Conservation (phyloP, 2,113 vertebrate species). For the Rhodinocichla rosea region DNA sequence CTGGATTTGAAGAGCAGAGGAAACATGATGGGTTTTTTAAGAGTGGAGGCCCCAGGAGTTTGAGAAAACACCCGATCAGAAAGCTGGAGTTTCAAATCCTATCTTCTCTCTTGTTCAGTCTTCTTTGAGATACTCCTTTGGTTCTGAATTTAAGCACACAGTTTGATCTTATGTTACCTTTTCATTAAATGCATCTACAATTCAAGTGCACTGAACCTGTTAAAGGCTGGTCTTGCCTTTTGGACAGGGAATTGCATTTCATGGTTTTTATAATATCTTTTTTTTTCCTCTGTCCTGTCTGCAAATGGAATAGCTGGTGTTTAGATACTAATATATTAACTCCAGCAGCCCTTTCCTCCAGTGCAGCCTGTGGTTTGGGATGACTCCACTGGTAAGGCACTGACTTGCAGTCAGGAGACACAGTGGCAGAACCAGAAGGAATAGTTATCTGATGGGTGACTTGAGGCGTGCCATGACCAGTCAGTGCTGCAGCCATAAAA, state of each 20-base stretch:
- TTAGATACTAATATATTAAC: background rate
- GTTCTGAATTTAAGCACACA: background rate
- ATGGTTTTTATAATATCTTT: background rate
- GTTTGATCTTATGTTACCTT: background rate
- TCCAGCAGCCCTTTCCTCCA: background rate
- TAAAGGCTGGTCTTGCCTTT: background rate
- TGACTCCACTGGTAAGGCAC: background rate
- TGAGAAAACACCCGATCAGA: background rate
- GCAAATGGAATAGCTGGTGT: background rate
- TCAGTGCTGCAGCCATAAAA: background rate
- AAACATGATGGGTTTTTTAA: background rate
- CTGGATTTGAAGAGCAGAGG: background rate
- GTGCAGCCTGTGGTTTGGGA: background rate
- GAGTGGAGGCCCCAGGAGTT: background rate
- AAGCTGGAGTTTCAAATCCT: background rate
- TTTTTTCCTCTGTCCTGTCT: background rate
- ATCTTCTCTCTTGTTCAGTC: background rate
- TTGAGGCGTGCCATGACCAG: background rate
- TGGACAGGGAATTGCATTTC: background rate
- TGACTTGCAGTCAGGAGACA: background rate
- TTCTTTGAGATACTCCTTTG: background rate
- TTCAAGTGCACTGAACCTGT: background rate
- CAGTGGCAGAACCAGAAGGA: background rate
- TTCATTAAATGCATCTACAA: background rate
- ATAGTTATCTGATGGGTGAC: background rate